phyloP scores from a whole-genome alignment of 2,888 invertebrate species.

The Metacarcinus magister region DNA sequence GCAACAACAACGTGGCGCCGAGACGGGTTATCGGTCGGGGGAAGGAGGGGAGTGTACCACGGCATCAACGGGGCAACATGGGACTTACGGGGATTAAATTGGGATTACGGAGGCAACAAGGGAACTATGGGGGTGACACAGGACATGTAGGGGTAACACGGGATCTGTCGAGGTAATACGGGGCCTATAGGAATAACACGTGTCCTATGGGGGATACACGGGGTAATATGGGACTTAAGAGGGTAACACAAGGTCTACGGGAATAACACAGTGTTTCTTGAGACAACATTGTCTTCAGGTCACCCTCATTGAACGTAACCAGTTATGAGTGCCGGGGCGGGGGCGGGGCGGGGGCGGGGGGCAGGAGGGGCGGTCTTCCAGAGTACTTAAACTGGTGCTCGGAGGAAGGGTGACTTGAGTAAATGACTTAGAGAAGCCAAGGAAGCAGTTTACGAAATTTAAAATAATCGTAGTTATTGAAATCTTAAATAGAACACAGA shows the following conservation, averaged over 20 bases:
- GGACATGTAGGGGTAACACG: too few relatives aligned
- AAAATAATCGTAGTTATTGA: neutral
- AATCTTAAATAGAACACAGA: neutral
- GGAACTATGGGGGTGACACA: neutral
- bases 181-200: neutral
- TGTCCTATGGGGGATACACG: neutral
- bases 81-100: neutral
- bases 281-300: neutral
- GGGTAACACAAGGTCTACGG: neutral
- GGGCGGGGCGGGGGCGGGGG: neutral
- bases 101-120: neutral
- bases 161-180: neutral
- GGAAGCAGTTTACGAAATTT: neutral
- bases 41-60: neutral
- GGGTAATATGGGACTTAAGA: neutral
- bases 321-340: too few relatives aligned
- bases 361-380: neutral
- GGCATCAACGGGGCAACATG: neutral
- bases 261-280: neutral
- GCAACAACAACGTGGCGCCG: neutral
- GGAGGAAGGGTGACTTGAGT: neutral
- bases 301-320: neutral
- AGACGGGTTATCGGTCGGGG: neutral
- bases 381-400: neutral
- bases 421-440: neutral